Percentiles rank a stretch among this genome's conserved stretches.
These are phyloP conservation scores for Vannuccia rotundouncinata DNA, from an alignment of 2,888 invertebrate genomes.

Conservation along the genomic window DNA sequence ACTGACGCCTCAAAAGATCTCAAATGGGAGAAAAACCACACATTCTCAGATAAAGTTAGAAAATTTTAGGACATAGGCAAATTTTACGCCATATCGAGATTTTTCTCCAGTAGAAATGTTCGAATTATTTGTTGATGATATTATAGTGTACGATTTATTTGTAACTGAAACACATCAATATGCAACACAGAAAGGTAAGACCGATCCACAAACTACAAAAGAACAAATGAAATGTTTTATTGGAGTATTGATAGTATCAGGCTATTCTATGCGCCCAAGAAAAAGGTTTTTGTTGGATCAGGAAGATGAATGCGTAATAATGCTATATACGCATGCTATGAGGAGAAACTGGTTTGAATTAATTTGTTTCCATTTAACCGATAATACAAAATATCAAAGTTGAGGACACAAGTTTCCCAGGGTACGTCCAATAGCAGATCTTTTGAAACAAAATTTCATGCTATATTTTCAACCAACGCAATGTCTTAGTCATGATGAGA, in stretches of 20 bases:
- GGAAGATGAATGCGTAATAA: too few species aligned
- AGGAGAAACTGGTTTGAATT: too few species aligned
- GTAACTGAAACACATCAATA: neutral
- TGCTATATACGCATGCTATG: too few species aligned
- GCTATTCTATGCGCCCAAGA: neutral
- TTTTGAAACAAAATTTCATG: conserved; percentile 14
- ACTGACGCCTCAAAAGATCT: neutral
- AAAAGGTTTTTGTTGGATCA: neutral
- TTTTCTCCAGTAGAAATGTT: conserved; percentile 9
- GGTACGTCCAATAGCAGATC: conserved; percentile 14
- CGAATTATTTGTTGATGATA: conserved; percentile 5
- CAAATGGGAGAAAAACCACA: neutral
- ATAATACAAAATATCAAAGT: too few species aligned
- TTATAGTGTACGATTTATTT: neutral
- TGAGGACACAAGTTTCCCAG: conserved; percentile 11
- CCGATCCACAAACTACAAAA: neutral
- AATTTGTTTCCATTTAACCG: too few species aligned
- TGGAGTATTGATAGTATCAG: neutral
- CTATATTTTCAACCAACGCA: conserved; percentile 7
- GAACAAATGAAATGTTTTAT: conserved; percentile 5
- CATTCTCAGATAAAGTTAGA: neutral
- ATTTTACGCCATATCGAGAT: neutral
- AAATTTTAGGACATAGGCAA: neutral
- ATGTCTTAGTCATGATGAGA: conserved; percentile 14
- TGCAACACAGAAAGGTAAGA: conserved; percentile 8